A percentile compares a stretch with the other conserved stretches of the same genome.
phyloP scores from a whole-genome alignment of 1,140 invertebrate species.

The Brachionus manjavacas region DNA sequence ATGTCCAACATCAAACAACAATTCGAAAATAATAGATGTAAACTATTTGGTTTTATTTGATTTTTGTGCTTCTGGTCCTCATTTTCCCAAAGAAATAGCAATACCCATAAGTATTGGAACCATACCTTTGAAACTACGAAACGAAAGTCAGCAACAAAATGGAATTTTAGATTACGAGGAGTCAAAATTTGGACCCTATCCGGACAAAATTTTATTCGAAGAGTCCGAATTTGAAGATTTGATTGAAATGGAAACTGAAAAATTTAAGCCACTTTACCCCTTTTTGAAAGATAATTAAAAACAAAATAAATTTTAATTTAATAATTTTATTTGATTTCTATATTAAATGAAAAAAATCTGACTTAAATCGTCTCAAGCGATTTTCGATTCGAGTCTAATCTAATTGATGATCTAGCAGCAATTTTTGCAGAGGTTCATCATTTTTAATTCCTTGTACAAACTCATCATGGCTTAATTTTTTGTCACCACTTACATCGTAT shows the following conservation, averaged over 20 bases:
- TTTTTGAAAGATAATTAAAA: not conserved
- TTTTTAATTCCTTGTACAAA: slow-evolving; percentile 42
- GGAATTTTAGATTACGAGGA: not conserved
- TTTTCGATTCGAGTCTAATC: not conserved
- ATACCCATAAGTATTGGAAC: slow-evolving; percentile 23
- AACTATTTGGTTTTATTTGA: slow-evolving; percentile 6
- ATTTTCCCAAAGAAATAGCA: not conserved
- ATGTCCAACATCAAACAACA: slow-evolving; percentile 1
- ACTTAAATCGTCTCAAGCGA: not conserved
- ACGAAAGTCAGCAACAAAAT: not conserved
- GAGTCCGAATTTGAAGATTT: not conserved
- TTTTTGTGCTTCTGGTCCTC: not conserved
- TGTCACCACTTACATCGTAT: slow-evolving; percentile 32
- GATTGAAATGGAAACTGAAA: not conserved
- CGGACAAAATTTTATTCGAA: not conserved
- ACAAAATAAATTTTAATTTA: not conserved
- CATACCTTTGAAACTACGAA: not conserved
- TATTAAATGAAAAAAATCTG: not conserved
- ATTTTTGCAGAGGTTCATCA: slow-evolving; percentile 7
- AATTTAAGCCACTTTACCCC: slow-evolving; percentile 10
- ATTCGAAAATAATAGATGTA: not conserved
- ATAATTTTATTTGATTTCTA: not conserved
- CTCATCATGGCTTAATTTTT: slow-evolving; percentile 36
- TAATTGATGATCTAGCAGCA: slow-evolving; percentile 28
- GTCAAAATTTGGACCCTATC: not conserved